Evolutionary conservation across 2,113 vertebrate species (phyloP).

Genomic region (Myrmecophaga tridactyla): DNA sequence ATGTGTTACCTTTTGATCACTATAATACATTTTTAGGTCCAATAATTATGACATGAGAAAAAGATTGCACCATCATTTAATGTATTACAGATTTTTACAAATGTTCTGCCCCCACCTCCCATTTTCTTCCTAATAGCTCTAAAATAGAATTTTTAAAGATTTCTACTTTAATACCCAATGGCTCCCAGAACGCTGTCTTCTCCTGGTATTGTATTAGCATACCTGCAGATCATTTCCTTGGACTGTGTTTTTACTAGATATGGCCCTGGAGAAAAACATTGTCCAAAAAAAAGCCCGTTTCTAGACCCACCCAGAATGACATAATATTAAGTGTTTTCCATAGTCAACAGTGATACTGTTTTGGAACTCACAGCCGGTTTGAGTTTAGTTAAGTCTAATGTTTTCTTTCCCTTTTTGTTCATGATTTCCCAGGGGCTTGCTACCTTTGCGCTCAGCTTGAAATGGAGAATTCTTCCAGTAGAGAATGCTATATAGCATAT

Average conservation of each 20-base stretch:
- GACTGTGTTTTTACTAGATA: conserved; percentile 45
- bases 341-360: conserved; percentile 57
- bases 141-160: not conserved
- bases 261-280: not conserved
- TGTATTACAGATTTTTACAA: conserved; percentile 49
- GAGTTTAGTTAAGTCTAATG: conserved; percentile 56
- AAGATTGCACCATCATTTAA: conserved; percentile 40
- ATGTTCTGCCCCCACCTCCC: not conserved
- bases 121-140: not conserved
- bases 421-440: conserved; percentile 59
- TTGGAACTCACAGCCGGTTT: conserved; percentile 62
- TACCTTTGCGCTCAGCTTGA: conserved; percentile 42
- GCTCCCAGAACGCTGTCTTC: not conserved
- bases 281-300: not conserved
- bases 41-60: conserved; percentile 51
- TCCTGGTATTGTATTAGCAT: not conserved
- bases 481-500: not conserved
- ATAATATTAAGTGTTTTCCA: conserved; percentile 67
- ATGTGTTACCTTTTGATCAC: conserved; percentile 35
- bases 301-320: conserved; percentile 72
- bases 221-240: not conserved
- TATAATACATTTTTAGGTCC: conserved; percentile 62
- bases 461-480: not conserved
- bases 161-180: not conserved
- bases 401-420: conserved; percentile 65